Conservation (phyloP, 2,113 vertebrate species). For the Clupea harengus region DNA sequence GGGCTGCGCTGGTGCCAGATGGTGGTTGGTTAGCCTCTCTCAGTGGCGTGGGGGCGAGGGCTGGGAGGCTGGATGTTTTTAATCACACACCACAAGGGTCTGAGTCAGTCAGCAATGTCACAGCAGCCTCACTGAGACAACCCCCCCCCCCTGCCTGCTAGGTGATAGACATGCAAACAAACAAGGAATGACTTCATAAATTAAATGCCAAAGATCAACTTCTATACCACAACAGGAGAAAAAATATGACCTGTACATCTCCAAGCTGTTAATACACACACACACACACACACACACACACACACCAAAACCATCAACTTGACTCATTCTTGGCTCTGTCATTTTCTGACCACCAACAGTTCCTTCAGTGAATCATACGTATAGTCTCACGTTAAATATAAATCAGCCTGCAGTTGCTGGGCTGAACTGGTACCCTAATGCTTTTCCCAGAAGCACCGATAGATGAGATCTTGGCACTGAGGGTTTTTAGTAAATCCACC, state of each 20-base stretch:
- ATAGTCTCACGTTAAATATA: background rate
- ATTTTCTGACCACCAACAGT: background rate
- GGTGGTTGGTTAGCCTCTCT: background rate
- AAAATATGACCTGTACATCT: background rate
- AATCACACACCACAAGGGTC: background rate
- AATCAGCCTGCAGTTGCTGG: background rate
- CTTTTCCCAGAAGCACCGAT: background rate
- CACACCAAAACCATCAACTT: background rate
- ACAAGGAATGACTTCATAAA: background rate
- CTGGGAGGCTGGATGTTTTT: background rate
- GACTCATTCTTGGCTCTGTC: background rate
- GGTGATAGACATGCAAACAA: background rate
- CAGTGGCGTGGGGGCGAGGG: background rate
- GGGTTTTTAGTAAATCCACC: background rate
- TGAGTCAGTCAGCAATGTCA: conserved; percentile 14
- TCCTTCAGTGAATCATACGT: background rate
- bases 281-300: background rate
- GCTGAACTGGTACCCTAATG: background rate
- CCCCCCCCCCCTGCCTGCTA: background rate
- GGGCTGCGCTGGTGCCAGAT: background rate
- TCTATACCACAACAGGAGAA: background rate
- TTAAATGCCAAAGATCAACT: background rate
- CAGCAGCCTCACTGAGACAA: background rate
- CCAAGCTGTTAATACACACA: background rate
- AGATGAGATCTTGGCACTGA: background rate